phyloP scores from a whole-genome alignment of 2,797 vertebrate species.

The Zalophus californianus region DNA sequence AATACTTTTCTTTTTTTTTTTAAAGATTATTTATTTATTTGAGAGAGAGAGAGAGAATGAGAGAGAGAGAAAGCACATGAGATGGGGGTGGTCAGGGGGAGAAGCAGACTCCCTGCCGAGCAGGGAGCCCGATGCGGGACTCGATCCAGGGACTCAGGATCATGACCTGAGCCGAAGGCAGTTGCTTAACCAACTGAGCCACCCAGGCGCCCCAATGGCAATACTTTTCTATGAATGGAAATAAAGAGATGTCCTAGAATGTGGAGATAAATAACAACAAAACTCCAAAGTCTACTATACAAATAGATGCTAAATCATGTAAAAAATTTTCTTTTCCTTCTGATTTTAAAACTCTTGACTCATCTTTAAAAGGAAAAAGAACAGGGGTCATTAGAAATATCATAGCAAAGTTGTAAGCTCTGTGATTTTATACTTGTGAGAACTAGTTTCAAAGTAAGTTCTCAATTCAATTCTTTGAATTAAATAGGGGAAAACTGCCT shows the following conservation, averaged over 20 bases:
- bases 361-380: not conserved
- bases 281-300: not conserved
- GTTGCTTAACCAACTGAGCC: too few species aligned
- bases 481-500: not conserved
- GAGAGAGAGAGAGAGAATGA: too few species aligned
- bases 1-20: not conserved
- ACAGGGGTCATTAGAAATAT: not conserved
- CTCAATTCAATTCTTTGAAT: not conserved
- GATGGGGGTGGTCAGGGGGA: too few species aligned
- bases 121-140: too few species aligned
- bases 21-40: too few species aligned
- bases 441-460: slow-evolving; percentile 50
- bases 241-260: not conserved
- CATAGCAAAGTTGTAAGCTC: not conserved
- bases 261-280: not conserved
- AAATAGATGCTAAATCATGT: not conserved
- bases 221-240: not conserved
- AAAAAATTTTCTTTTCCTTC: not conserved
- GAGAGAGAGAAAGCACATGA: too few species aligned
- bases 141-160: too few species aligned
- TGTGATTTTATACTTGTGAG: not conserved
- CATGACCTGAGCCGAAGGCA: too few species aligned
- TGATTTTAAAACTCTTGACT: slow-evolving; percentile 41
- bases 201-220: not conserved
- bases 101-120: too few species aligned